Evolutionary conservation across 2,888 invertebrate genomes (phyloP).

Genomic region (Cheilosia grossa): DNA sequence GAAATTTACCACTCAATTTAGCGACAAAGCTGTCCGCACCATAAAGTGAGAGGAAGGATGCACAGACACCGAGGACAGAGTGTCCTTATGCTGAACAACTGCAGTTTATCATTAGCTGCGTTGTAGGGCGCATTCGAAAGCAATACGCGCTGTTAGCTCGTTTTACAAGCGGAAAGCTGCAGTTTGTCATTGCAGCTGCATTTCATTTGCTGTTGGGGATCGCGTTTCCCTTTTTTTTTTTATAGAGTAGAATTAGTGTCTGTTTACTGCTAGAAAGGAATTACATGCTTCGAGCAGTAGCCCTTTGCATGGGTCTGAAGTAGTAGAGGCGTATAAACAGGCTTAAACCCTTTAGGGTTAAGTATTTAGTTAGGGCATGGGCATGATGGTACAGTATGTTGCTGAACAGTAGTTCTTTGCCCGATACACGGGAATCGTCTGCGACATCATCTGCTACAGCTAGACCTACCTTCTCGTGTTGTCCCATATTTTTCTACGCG

Average conservation of each 20-base stretch:
- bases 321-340: no score
- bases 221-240: background rate
- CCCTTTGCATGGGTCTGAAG: background rate
- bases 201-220: background rate
- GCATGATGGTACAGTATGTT: no score
- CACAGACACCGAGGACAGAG: background rate
- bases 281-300: background rate
- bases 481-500: no score
- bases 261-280: background rate
- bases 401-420: no score
- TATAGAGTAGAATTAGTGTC: no score
- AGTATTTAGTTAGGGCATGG: no score
- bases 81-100: slow-evolving; percentile 1
- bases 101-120: slow-evolving; percentile 17
- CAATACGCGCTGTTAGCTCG: background rate
- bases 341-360: no score
- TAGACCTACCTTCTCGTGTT: no score
- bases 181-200: background rate
- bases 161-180: background rate
- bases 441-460: no score
- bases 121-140: background rate
- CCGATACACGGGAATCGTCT: no score
- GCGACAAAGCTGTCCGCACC: slow-evolving; percentile 29
- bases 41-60: background rate
- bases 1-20: slow-evolving; percentile 58